A percentile compares a stretch with the other conserved stretches of the same genome.
These are phyloP conservation scores for Bombycilla garrulus DNA, from an alignment of 2,113 vertebrate species.

Conservation along the genomic window DNA sequence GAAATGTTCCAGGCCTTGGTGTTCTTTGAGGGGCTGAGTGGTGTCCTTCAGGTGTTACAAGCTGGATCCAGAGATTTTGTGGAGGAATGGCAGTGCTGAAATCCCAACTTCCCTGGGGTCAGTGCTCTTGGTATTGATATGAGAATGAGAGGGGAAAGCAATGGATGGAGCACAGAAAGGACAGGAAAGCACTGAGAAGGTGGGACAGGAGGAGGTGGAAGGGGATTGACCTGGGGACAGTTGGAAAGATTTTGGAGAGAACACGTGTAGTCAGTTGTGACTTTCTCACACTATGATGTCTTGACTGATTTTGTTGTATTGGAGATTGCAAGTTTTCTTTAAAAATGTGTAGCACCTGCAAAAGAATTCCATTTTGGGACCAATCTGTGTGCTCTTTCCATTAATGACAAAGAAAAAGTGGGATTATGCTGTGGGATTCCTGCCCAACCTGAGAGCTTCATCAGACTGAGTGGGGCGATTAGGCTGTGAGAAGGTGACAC, in stretches of 20 bases:
- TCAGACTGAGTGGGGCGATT: neutral
- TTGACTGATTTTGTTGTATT: neutral
- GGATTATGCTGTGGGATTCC: neutral
- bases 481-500: neutral
- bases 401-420: neutral
- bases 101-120: neutral
- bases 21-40: neutral
- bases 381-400: neutral
- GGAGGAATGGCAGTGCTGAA: neutral
- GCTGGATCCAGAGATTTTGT: neutral
- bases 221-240: neutral
- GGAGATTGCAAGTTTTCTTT: neutral
- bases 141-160: neutral
- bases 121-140: neutral
- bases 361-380: neutral
- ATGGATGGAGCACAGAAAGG: neutral
- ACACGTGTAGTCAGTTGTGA: accelerated
- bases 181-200: neutral
- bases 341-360: neutral
- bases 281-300: neutral
- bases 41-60: neutral
- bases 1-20: neutral
- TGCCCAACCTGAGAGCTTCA: accelerated
- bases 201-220: neutral
- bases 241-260: neutral